phyloP scores from a whole-genome alignment of 2,888 invertebrate species.

The Pristionchus maxplancki region DNA sequence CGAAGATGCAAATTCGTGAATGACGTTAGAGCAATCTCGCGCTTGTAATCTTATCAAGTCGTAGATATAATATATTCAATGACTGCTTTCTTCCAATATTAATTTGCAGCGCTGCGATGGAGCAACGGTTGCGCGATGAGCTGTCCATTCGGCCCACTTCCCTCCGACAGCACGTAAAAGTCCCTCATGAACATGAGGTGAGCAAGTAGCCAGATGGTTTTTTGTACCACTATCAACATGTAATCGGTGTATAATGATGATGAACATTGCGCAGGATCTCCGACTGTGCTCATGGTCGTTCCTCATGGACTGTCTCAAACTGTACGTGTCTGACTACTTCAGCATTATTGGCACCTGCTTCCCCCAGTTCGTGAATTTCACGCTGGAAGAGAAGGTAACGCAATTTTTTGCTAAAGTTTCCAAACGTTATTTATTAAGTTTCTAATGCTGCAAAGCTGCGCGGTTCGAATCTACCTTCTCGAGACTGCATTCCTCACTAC shows the following conservation, averaged over 20 bases:
- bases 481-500: not conserved
- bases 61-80: too few relatives aligned
- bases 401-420: not conserved
- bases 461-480: not conserved
- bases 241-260: too few relatives aligned
- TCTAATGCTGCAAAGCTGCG: conserved; percentile 12
- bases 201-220: too few relatives aligned
- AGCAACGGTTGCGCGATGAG: not conserved
- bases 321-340: not conserved
- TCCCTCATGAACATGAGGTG: not conserved
- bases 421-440: not conserved
- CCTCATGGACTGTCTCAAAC: not conserved
- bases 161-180: not conserved
- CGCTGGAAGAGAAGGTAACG: not conserved
- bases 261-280: not conserved
- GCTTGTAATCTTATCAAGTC: too few relatives aligned
- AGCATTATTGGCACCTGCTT: not conserved
- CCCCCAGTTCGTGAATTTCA: not conserved
- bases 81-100: not conserved
- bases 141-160: not conserved
- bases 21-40: too few relatives aligned
- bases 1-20: too few relatives aligned
- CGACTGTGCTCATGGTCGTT: not conserved
- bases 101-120: not conserved
- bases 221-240: too few relatives aligned